A percentile compares a stretch with the other conserved stretches of the same genome.
Evolutionary conservation across 2,797 vertebrate species (phyloP).

Genomic region (Catamblyrhynchus diadema): DNA sequence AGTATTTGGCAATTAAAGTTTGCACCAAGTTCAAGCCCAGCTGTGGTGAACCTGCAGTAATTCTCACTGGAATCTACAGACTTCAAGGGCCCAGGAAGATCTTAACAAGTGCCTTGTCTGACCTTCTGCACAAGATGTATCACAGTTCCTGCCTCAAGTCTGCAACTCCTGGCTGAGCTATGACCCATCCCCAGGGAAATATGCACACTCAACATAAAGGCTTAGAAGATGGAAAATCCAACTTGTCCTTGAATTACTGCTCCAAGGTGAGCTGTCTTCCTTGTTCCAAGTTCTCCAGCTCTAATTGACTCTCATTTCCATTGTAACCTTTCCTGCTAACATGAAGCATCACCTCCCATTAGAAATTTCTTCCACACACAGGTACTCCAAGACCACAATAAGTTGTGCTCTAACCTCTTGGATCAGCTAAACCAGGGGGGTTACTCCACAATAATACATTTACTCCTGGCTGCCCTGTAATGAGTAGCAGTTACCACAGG

Average conservation of each 20-base stretch:
- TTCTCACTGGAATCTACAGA: not conserved
- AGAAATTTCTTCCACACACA: not conserved
- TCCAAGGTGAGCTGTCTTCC: slow-evolving; percentile 20
- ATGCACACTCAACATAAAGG: not conserved
- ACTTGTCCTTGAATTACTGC: not conserved
- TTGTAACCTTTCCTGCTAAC: not conserved
- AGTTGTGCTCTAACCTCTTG: not conserved
- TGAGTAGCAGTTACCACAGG: not conserved
- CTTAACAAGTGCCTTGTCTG: not conserved
- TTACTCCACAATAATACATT: not conserved
- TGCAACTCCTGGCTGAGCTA: not conserved
- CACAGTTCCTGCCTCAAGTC: not conserved
- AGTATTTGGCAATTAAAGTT: not conserved
- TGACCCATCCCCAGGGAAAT: slow-evolving; percentile 1
- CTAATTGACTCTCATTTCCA: not conserved
- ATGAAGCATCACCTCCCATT: not conserved
- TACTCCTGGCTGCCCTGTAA: not conserved
- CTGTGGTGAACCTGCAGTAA: not conserved
- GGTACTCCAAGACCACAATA: not conserved
- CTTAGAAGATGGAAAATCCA: not conserved
- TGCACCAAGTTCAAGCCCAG: not conserved
- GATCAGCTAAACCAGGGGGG: not conserved
- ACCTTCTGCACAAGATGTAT: not conserved
- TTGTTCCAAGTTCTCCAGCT: not conserved
- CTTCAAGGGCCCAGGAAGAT: not conserved